Base-by-base conservation (phyloP, 2,888 invertebrate genomes). In the Eulithis prunata region DNA sequence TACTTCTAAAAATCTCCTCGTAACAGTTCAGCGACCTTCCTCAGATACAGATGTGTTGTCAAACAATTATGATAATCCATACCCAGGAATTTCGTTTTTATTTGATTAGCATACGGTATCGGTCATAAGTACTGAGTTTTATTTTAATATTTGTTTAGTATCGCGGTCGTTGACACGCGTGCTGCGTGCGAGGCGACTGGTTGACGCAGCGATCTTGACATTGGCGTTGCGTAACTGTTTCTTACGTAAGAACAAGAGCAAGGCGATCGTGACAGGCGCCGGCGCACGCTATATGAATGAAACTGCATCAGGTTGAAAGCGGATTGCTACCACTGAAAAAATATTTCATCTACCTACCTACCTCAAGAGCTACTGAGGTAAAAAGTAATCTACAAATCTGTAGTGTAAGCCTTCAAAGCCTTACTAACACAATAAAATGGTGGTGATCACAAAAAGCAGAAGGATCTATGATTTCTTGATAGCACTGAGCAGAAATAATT, bases 181-280 rank as follows among this genome's bases (percentile, higher is more conserved):
- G 68, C 66, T 70, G 66, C 68, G 72, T 66, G 49, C 68, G 71
- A 58, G 60, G 58, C 52, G 52, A 52, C 36, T 46, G 56, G 77
- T 79, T 77, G 81, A 80, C 83, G 81, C 78, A 75, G 77, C 80
- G 89, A 69, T 89, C 91, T 90, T 91, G 91, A 91, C 91, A 90
- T 90, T 91, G 91, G 80, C 73, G 83, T 84, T 85, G 79, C 85
- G 83, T 85, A 86, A 86, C 82, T 81, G 79, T 77, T 70, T 54
- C 72, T 84, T 86, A 83, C 81, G 80, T 81, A 85, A 85, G 57
- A 62, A 58, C 57, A 53, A 62, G 58, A 62, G 56, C 58, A 56
- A 38, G 49, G 57, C 53, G 28, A 57, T 51, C 43, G 45, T 56
- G 62, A 46, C 51, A 11, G 21, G 38, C 32, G 51, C 49, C 13